Base-by-base conservation (phyloP, 2,113 vertebrate species). In the Lophius piscatorius region DNA sequence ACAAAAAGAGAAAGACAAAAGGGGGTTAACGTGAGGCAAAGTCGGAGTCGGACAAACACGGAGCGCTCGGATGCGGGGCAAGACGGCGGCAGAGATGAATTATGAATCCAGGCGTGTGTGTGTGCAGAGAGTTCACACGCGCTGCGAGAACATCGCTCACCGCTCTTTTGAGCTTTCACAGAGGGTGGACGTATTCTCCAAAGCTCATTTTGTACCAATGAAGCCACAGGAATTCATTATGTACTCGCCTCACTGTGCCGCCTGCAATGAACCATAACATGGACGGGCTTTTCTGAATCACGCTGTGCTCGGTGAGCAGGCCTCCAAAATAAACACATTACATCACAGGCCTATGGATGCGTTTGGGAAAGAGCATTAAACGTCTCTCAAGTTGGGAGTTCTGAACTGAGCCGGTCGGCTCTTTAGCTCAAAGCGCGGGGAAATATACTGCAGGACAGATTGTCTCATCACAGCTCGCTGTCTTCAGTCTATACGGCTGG, bases 361-460 rank as follows among this genome's bases (percentile, higher is more conserved):
- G 7, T 47, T 57, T 50, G 31, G 33, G 29, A 34, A 29, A 47
- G 35, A 36, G 18, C 29, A 5, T 35, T 14, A 13, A 47, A 40
- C 66, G 48, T 36, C 35, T 20, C 24, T 29, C 11, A 12, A 26
- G 18, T 36, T 57, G 36, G 44, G 0, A 38, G 62, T 51, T 62
- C 39, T 63, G 39, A 79, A 67, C 48, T 29, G 36, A 49, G 51
- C 34, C 39, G 47, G 70, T 74, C 67, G 24, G 29, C 54, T 55
- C 10, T 29, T 59, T 72, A 75, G 69, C 56, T 5, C 9, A 24
- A 49, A 45, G 31, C 9, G 16, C 6, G 13, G 49, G 68, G 67
- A 77, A 55, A 47, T 42, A 13, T 6, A 21, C 28, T 47, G 49
- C 20, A 33, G 40, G 64, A 58, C 16, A 52, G 65, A 57, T 33